Percentiles rank a stretch among this genome's conserved stretches.
phyloP scores from a whole-genome alignment of 2,797 vertebrate species.

The Alcedo quadribrachys region DNA sequence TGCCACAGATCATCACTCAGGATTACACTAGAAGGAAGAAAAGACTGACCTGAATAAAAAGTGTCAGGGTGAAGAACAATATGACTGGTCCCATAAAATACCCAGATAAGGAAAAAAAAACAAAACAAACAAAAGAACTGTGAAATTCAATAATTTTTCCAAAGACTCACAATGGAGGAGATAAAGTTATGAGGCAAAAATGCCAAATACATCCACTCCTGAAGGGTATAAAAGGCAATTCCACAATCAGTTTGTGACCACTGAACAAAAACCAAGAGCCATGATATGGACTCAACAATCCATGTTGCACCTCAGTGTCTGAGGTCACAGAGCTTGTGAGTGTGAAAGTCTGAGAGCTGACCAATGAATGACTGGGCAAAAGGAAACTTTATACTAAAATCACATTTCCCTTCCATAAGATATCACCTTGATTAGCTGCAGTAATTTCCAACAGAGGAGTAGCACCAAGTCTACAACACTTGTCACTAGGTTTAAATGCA shows the following conservation, averaged over 20 bases:
- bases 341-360: neutral
- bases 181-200: neutral
- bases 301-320: neutral
- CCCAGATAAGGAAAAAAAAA: neutral
- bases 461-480: neutral
- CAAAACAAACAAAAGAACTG: neutral
- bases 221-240: neutral
- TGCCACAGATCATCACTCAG: neutral
- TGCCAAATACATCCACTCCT: neutral
- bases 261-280: neutral
- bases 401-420: neutral
- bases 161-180: neutral
- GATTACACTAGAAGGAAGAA: neutral
- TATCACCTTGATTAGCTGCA: neutral
- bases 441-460: neutral
- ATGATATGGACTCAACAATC: neutral
- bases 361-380: neutral
- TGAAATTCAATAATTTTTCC: neutral
- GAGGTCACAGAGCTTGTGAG: neutral
- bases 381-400: neutral
- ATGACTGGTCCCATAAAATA: neutral
- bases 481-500: neutral
- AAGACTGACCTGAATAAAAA: neutral
- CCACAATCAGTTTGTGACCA: neutral
- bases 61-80: neutral